Evolutionary conservation across 1,140 invertebrate genomes (phyloP).

Genomic region (Bombus breviceps): DNA sequence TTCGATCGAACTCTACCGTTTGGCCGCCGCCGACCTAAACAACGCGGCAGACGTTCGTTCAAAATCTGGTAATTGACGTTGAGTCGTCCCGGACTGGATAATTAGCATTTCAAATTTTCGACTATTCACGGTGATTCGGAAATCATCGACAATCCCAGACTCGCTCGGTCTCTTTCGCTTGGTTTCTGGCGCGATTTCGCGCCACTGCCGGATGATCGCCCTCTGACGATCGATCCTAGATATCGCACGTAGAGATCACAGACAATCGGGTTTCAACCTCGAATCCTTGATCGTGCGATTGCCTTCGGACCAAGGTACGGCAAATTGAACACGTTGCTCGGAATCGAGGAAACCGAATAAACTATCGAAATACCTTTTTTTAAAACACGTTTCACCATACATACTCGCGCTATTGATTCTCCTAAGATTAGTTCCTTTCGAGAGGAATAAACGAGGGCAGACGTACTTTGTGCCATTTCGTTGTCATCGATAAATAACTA

Average conservation of each 20-base stretch:
- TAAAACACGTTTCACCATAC: too few relatives aligned
- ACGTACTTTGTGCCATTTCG: background rate
- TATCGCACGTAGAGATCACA: background rate
- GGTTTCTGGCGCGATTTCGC: background rate
- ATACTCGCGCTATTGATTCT: background rate
- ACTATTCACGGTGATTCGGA: background rate
- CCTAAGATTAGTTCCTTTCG: background rate
- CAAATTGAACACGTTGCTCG: background rate
- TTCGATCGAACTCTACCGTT: slow-evolving; percentile 17
- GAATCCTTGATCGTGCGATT: background rate
- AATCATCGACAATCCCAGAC: background rate
- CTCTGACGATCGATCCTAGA: background rate
- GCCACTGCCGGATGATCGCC: background rate
- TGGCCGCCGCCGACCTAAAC: slow-evolving; percentile 24
- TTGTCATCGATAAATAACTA: background rate
- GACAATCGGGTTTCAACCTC: background rate
- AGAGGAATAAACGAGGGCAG: background rate
- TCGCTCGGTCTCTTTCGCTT: background rate
- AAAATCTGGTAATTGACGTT: slow-evolving; percentile 1
- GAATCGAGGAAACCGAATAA: background rate
- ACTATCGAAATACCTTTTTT: background rate
- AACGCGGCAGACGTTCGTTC: background rate
- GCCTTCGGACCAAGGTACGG: background rate
- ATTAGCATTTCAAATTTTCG: slow-evolving; percentile 11
- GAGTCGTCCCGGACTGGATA: background rate